phyloP scores from a whole-genome alignment of 1,140 invertebrate species.

The Drosophila sulfurigaster region DNA sequence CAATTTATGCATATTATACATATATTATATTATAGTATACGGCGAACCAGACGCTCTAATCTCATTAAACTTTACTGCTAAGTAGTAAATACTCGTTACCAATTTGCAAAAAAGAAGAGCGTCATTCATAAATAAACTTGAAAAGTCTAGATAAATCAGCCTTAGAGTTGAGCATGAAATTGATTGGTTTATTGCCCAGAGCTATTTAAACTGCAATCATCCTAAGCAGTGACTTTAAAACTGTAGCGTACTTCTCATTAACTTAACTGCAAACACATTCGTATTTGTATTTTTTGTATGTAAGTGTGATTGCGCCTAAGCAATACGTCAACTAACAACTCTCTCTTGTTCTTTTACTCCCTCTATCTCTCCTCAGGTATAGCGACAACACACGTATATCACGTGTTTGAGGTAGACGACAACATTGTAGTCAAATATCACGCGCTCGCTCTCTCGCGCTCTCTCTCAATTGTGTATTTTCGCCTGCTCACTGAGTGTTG shows the following conservation, averaged over 20 bases:
- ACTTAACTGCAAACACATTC: constrained; percentile 1
- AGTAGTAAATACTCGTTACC: constrained; percentile 1
- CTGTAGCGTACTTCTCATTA: constrained; percentile 5
- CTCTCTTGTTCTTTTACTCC: constrained; percentile 22
- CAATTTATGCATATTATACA: background rate
- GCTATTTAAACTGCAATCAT: constrained; percentile 3
- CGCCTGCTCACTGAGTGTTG: constrained; percentile 1
- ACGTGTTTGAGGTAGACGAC: constrained; percentile 57
- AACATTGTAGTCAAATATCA: constrained; percentile 63
- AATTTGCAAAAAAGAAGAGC: background rate
- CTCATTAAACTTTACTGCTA: background rate
- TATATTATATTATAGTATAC: no score
- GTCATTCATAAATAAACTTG: background rate
- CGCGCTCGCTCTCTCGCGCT: constrained; percentile 30
- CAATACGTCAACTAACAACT: constrained; percentile 31
- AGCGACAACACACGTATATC: constrained; percentile 47
- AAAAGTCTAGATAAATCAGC: constrained; percentile 9
- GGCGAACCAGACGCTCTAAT: background rate
- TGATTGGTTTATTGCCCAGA: background rate
- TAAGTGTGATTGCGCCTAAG: constrained; percentile 30
- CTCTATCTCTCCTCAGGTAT: constrained; percentile 23
- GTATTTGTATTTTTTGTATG: background rate
- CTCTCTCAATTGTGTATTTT: constrained; percentile 10
- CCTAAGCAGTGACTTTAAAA: constrained; percentile 23
- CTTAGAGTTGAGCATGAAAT: background rate